Evolutionary conservation across 2,888 invertebrate genomes (phyloP), one percentile per base, ranked within the genome.

Genomic region (Tillus elongatus): DNA sequence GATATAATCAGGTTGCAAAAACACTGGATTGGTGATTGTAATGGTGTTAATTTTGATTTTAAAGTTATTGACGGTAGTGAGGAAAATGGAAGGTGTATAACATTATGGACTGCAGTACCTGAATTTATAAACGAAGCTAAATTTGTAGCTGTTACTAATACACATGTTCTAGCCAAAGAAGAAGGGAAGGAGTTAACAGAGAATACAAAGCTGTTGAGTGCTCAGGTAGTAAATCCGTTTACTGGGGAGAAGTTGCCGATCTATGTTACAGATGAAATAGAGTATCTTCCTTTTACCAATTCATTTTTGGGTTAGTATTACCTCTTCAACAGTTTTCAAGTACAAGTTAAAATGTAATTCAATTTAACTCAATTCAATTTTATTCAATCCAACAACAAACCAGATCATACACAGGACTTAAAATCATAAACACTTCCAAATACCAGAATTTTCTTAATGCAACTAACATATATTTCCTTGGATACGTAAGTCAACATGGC

Each of bases 1-100:
- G 90, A 91, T 61, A 79, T 92, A 28, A 80, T 79, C 33, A 82
- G 84, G 57, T 64, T 91, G 41, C 92, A 93, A 63, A 74, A 77
- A 48, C 80, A 90, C 60, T 93, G 92, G 92, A 87, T 93, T 52
- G 91, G 92, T 0, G 75, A 85, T 45, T 89, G 89, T 56, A 70
- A 80, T 61, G 92, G 92, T 4, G 74, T 79, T 44, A 73, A 70
- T 30, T 79, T 86, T 41, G 77, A 79, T 45, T 79, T 89, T 59
- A 50, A 63, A 33, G 52, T 39, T 53, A 52, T 41, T 57, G 58
- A 26, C 12, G 14, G 29, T 35, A 33, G 35, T 19, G 36, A 32
- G 16, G 50, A 54, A 37, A 50, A 47, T 50, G 64, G 29, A 11
- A 50, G 53, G 26, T 52, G 54, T 44, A 50, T 81, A 48, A 73